Evolutionary conservation across 2,113 vertebrate genomes (phyloP).

Genomic region (Glaucomys volans): DNA sequence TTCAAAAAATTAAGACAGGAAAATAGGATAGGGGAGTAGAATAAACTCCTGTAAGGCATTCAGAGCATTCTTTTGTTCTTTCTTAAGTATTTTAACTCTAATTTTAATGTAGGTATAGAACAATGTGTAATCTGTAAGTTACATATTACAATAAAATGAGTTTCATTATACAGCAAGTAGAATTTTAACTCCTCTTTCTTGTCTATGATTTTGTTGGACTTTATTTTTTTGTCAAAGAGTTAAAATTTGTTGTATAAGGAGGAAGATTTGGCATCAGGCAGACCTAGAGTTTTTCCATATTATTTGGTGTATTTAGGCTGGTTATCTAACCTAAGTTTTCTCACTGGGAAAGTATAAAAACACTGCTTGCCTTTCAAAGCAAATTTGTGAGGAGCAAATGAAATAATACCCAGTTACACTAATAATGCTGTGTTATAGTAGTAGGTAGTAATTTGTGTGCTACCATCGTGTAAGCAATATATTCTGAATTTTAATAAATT

Average conservation of each 20-base stretch:
- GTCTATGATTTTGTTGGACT: neutral
- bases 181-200: constrained; percentile 30
- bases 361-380: neutral
- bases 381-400: neutral
- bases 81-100: constrained; percentile 20
- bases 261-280: neutral
- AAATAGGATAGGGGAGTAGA: neutral
- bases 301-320: neutral
- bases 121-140: neutral
- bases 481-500: constrained; percentile 36
- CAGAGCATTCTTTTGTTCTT: neutral
- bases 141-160: neutral
- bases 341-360: neutral
- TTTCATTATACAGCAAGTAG: neutral
- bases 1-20: neutral
- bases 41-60: neutral
- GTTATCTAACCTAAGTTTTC: neutral
- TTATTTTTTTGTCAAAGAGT: constrained; percentile 37
- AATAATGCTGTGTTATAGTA: neutral
- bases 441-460: neutral
- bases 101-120: neutral
- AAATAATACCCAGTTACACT: neutral
- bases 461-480: neutral
- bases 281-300: neutral
- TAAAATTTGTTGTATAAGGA: neutral